Evolutionary conservation across 92 coral and sea anemone species (phyloP).

Genomic region (Phenganax marumi): DNA sequence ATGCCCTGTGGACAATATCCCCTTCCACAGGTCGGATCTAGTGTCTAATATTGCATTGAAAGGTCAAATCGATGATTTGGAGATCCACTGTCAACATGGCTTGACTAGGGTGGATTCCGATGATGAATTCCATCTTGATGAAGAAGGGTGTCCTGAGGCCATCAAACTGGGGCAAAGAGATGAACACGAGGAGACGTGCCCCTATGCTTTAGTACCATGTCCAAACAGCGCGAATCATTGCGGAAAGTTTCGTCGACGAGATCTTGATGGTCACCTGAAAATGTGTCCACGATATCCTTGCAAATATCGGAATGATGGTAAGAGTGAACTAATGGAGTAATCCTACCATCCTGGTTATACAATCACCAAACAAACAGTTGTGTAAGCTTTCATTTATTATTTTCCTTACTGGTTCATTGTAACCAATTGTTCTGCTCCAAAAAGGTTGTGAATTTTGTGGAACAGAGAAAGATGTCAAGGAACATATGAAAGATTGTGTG

Average conservation of each 20-base stretch:
- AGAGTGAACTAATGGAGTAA: not conserved
- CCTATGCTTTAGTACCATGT: slow-evolving; percentile 79
- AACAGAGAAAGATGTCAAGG: slow-evolving; percentile 67
- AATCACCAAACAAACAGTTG: too few relatives aligned
- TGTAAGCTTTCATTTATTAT: too few relatives aligned
- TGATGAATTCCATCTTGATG: slow-evolving; percentile 82
- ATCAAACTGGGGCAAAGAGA: slow-evolving; percentile 71
- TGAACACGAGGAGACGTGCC: slow-evolving; percentile 84
- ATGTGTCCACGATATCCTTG: slow-evolving; percentile 82
- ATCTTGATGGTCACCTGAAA: slow-evolving; percentile 73
- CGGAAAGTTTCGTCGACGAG: slow-evolving; percentile 83
- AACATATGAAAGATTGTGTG: slow-evolving; percentile 64
- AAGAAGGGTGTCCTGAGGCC: slow-evolving; percentile 77
- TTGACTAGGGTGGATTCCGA: slow-evolving; percentile 87
- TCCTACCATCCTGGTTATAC: too few relatives aligned
- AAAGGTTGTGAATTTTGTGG: slow-evolving; percentile 88
- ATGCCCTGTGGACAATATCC: slow-evolving; percentile 80
- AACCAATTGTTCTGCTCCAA: not conserved
- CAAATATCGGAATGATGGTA: slow-evolving; percentile 75
- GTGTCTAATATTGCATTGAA: slow-evolving; percentile 88
- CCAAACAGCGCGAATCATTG: slow-evolving; percentile 99
- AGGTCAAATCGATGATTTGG: slow-evolving; percentile 87
- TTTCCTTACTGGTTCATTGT: not conserved
- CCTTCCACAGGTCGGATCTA: slow-evolving; percentile 64
- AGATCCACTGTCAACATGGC: slow-evolving; percentile 92